Percentiles rank a stretch among this genome's conserved stretches.
phyloP scores from a whole-genome alignment of 2,888 invertebrate species.

The Cheilosia pagana region DNA sequence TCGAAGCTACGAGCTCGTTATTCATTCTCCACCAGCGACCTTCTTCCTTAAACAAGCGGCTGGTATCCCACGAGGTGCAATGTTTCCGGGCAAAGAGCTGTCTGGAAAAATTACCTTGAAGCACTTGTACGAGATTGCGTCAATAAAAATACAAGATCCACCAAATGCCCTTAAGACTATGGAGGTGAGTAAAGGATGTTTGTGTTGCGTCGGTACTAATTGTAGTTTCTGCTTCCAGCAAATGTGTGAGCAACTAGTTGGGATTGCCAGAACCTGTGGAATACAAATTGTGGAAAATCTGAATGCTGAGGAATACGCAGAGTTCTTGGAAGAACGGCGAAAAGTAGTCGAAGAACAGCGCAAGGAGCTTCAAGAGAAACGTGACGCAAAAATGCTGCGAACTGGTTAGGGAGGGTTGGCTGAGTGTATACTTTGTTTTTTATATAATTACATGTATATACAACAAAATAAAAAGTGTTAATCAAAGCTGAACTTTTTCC shows the following conservation, averaged over 20 bases:
- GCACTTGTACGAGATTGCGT: constrained; percentile 98
- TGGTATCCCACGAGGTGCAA: constrained; percentile 92
- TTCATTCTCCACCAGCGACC: constrained; percentile 94
- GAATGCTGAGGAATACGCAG: constrained; percentile 90
- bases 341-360: constrained; percentile 89
- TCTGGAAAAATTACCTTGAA: constrained; percentile 96
- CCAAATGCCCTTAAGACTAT: constrained; percentile 83
- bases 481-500: constrained; percentile 82
- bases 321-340: constrained; percentile 91
- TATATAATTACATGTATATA: background rate
- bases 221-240: constrained; percentile 83
- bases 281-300: constrained; percentile 92
- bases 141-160: constrained; percentile 96
- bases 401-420: constrained; percentile 85
- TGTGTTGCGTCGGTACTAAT: background rate
- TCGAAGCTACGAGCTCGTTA: constrained; percentile 90
- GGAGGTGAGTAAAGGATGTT: constrained; percentile 77
- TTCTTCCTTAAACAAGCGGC: constrained; percentile 97
- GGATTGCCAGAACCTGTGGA: constrained; percentile 91
- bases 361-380: constrained; percentile 90
- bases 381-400: constrained; percentile 95
- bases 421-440: constrained; percentile 10
- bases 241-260: constrained; percentile 91
- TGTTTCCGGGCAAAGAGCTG: constrained; percentile 88
- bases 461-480: constrained; percentile 70